These are phyloP conservation scores for Hylyphantes graminicola DNA, from an alignment of 1,140 invertebrate genomes.

Conservation along the genomic window DNA sequence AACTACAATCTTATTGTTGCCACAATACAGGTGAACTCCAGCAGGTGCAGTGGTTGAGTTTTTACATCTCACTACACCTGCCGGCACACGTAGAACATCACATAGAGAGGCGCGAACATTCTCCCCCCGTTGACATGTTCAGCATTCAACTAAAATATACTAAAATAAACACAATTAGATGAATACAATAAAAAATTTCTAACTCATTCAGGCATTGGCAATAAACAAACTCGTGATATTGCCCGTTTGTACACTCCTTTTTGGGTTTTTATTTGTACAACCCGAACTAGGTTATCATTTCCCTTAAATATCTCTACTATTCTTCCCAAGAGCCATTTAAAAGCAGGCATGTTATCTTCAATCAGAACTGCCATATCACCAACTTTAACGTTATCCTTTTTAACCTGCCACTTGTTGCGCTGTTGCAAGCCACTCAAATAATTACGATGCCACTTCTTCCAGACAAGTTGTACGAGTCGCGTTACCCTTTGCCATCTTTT, in stretches of 20 bases:
- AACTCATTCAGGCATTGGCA: background rate
- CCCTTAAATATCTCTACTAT: background rate
- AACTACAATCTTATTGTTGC: too few species aligned
- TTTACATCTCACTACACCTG: too few species aligned
- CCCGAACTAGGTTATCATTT: background rate
- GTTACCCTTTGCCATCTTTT: background rate
- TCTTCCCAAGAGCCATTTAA: slow-evolving; percentile 1
- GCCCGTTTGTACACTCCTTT: background rate
- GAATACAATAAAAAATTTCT: too few species aligned
- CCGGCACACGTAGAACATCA: too few species aligned
- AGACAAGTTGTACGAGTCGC: background rate
- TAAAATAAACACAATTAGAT: too few species aligned
- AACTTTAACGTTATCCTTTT: background rate
- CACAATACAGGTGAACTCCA: too few species aligned
- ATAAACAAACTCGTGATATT: background rate
- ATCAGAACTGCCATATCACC: background rate
- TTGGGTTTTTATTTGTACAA: background rate
- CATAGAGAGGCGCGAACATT: too few species aligned
- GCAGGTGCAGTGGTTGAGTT: too few species aligned
- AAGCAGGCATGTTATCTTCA: slow-evolving; percentile 5
- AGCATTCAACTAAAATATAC: too few species aligned
- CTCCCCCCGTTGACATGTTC: too few species aligned
- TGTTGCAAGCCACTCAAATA: background rate
- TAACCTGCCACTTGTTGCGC: slow-evolving; percentile 17
- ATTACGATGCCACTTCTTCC: background rate